Base-by-base conservation (phyloP, 2,113 vertebrate species). In the Tricholaema leucomelas region DNA sequence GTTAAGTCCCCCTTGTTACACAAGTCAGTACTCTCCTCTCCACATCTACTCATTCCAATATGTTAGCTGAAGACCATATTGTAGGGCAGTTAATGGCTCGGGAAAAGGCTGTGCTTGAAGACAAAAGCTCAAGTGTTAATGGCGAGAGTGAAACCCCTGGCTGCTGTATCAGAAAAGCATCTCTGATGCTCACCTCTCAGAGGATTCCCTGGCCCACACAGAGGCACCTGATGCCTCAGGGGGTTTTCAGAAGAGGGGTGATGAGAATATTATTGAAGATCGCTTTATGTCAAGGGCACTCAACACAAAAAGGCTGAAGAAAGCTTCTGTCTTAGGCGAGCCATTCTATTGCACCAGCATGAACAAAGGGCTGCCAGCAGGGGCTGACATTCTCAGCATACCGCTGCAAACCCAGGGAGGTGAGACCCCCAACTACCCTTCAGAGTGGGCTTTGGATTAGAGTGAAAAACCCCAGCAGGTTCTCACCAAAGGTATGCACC, bases 221-320 rank as follows among this genome's bases (percentile, higher is more conserved):
- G 92, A 96, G 87, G 84, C 94, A 84, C 71, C 85, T 92, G 96
- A 73, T 89, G 87, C 91, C 88, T 88, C 95, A 88, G 96, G 92
- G 42, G 77, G 87, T 86, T 83, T 97, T 84, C 90, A 92, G 86
- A 95, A 96, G 46, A 85, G 88, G 78, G 73, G 27, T 89, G 82
- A 91, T 93, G 71, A 83, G 74, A 90, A 61, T 84, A 93, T 97
- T 87, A 81, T 83, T 82, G 65, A 95, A 89, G 96, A 94, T 93
- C 97, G 97, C 87, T 98, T 97, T 95, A 97, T 98, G 98, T 97
- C 97, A 31, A 98, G 97, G 95, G 97, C 97, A 44, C 65, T 97
- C 84, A 96, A 89, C 85, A 96, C 95, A 61, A 97, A 97, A 90
- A 97, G 81, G 81, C 84, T 95, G 86, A 96, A 95, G 94, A 98